Evolutionary conservation across 2,888 invertebrate genomes (phyloP), one percentile per base, ranked within the genome.

Genomic region (Nomada fabriciana): DNA sequence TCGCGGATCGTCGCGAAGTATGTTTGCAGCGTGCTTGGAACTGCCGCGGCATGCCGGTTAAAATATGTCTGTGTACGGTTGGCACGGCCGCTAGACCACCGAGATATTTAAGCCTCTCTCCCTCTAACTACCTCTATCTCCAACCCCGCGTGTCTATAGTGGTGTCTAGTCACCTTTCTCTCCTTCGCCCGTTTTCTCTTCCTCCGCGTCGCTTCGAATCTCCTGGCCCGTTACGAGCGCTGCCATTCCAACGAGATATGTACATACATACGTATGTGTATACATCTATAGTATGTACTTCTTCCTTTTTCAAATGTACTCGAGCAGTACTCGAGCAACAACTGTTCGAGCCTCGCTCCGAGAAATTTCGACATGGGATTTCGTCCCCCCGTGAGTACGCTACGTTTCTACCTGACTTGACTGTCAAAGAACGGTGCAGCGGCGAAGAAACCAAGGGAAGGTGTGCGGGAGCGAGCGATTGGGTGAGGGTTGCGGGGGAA

Each of bases 1-100:
- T 47, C 7, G 29, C 29, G 29, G 29, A 29, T 7, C 25, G n/a
- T n/a, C n/a, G n/a, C n/a, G n/a, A n/a, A n/a, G n/a, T n/a, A n/a
- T n/a, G n/a, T n/a, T n/a, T 29, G 20, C 25, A n/a, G 25, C 67
- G 59, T 25, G 80, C 78, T 86, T 76, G 76, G 74, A 86, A 86
- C 84, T 84, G 76, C 68, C n/a, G n/a, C n/a, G n/a, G n/a, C n/a
- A n/a, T n/a, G n/a, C n/a, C 68, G 79, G 68, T 79, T 84, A 84
- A 86, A 84, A 84, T 83, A 82, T 76, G 86, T 64, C 73, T 82
- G 86, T 64, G 75, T 82, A 81, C 61, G 81, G 53, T n/a, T 47
- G 47, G 7, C 36, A 7, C 78, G 76, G 20, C 36, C 55, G 70
- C 76, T 80, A 68, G 74, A 76, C 57, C 74, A 60, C 65, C 63